These are phyloP conservation scores for Pandion haliaetus DNA, from an alignment of 2,113 vertebrate genomes.

Conservation along the genomic window DNA sequence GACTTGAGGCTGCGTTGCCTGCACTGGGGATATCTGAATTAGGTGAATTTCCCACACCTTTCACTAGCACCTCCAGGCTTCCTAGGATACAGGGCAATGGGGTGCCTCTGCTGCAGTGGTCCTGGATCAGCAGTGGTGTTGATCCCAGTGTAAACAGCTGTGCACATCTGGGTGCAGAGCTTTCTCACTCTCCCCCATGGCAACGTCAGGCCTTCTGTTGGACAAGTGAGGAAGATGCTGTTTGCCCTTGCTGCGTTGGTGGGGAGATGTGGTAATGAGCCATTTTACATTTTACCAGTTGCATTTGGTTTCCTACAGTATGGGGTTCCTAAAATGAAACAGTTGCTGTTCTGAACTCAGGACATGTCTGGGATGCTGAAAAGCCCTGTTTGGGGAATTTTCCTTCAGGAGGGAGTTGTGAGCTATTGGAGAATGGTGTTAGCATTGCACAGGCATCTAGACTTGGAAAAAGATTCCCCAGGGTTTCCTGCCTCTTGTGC, in stretches of 20 bases:
- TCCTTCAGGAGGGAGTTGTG: not conserved
- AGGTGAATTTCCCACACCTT: not conserved
- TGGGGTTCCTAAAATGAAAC: not conserved
- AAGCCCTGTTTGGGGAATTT: not conserved
- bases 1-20: not conserved
- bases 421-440: not conserved
- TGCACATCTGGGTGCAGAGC: not conserved
- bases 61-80: not conserved
- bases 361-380: not conserved
- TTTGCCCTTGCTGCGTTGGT: not conserved
- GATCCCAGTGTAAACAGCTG: not conserved
- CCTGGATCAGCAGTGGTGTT: not conserved
- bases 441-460: not conserved
- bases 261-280: not conserved
- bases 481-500: not conserved
- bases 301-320: not conserved
- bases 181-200: fast-evolving
- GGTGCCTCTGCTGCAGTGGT: not conserved
- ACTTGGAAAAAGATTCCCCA: not conserved
- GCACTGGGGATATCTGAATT: not conserved
- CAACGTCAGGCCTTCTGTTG: not conserved
- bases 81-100: not conserved
- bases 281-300: not conserved
- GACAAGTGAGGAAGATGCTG: not conserved
- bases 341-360: not conserved